Conservation (phyloP, 2,888 invertebrate genomes). For the Amphipoea oculea region DNA sequence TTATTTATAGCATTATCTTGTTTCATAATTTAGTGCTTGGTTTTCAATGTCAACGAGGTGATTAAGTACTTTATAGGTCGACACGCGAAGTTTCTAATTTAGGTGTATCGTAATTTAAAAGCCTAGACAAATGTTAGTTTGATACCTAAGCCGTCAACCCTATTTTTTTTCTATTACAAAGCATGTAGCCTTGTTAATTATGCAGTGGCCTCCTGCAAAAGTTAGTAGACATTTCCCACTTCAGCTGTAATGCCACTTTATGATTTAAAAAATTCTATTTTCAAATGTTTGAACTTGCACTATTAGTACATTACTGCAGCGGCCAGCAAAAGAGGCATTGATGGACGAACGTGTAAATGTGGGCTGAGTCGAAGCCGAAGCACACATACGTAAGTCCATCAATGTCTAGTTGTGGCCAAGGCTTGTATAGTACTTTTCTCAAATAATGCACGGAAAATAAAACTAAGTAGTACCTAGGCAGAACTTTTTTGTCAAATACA, state of each 20-base stretch:
- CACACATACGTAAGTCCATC: no score
- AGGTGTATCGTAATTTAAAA: neutral
- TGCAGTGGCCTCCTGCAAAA: neutral
- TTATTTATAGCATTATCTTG: neutral
- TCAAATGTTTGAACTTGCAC: no score
- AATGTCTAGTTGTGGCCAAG: no score
- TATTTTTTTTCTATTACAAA: neutral
- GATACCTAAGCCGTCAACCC: neutral
- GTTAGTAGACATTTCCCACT: neutral
- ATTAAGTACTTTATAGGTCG: neutral
- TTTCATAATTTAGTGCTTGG: neutral
- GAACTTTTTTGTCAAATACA: no score
- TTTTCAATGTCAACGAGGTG: constrained; percentile 16
- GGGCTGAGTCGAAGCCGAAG: no score
- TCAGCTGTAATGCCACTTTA: neutral
- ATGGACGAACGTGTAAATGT: no score
- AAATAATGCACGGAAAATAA: no score
- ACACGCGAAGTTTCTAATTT: neutral
- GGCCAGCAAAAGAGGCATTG: no score
- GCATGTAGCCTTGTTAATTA: neutral
- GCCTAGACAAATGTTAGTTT: neutral
- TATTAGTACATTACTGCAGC: no score
- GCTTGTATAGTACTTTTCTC: no score
- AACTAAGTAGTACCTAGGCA: no score
- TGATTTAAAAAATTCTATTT: no score